Conservation (phyloP, 2,888 invertebrate species). For the Drosophila limbata region DNA sequence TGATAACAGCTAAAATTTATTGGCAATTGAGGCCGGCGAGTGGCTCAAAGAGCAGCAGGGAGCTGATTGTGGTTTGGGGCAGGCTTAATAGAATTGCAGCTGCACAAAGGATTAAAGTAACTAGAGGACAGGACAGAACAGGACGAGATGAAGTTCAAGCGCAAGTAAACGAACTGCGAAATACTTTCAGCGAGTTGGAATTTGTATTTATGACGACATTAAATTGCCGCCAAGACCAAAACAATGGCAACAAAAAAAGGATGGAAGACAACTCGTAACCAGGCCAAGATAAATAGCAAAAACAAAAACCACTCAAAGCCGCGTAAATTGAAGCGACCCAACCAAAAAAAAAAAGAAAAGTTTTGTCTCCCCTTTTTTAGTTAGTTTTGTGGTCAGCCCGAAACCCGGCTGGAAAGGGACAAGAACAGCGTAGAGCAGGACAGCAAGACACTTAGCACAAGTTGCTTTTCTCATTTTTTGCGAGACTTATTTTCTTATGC, state of each 20-base stretch:
- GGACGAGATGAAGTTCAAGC: constrained; percentile 64
- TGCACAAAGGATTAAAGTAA: constrained; percentile 55
- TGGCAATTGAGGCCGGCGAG: constrained; percentile 63
- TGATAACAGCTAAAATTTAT: constrained; percentile 76
- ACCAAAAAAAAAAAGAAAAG: constrained; percentile 31
- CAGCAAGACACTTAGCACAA: constrained; percentile 62
- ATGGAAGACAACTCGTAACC: constrained; percentile 51
- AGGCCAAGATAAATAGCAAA: constrained; percentile 75
- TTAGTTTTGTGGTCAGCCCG: constrained; percentile 58
- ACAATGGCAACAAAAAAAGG: constrained; percentile 24
- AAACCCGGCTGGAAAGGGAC: constrained; percentile 14
- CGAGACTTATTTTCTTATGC: constrained; percentile 14
- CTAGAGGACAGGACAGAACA: background rate
- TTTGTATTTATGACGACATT: constrained; percentile 80
- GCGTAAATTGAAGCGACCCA: constrained; percentile 67
- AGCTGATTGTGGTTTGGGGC: constrained; percentile 14
- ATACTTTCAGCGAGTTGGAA: constrained; percentile 64
- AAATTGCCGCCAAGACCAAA: constrained; percentile 67
- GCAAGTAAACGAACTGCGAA: constrained; percentile 46
- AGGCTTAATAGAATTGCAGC: constrained; percentile 70
- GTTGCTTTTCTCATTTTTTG: constrained; percentile 60
- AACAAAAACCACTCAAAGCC: constrained; percentile 78
- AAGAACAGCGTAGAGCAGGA: constrained; percentile 23
- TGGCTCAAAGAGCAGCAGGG: constrained; percentile 15
- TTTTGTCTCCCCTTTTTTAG: constrained; percentile 51